Conservation (phyloP, 2,888 invertebrate species). For the Adela reaumurella region DNA sequence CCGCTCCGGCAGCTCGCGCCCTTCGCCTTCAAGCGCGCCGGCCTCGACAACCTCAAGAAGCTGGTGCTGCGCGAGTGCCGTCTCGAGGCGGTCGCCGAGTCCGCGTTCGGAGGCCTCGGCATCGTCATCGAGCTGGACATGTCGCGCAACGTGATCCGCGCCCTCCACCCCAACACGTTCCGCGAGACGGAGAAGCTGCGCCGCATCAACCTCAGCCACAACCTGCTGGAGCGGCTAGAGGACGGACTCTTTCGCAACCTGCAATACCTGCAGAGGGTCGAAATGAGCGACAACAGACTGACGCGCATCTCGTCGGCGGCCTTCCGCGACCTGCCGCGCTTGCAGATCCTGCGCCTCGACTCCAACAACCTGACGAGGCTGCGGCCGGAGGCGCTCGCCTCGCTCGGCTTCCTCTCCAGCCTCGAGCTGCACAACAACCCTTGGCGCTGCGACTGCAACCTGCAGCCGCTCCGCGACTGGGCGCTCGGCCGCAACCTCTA, state of each 20-base stretch:
- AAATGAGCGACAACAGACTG: conserved; percentile 74
- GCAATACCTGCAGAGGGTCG: conserved; percentile 71
- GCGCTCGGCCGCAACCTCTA: conserved; percentile 70
- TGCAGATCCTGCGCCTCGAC: conserved; percentile 68
- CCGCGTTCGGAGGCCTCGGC: conserved; percentile 70
- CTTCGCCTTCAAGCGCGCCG: conserved; percentile 66
- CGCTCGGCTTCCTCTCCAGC: conserved; percentile 66
- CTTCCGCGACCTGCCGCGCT: conserved; percentile 64
- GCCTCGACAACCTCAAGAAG: conserved; percentile 78
- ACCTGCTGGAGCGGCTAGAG: conserved; percentile 69
- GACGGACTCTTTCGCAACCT: conserved; percentile 73
- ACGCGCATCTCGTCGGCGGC: conserved; percentile 66
- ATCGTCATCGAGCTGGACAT: conserved; percentile 82
- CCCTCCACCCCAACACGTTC: conserved; percentile 69
- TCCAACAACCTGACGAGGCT: conserved; percentile 74
- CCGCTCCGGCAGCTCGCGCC: conserved; percentile 60
- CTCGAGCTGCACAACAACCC: conserved; percentile 77
- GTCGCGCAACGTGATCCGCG: conserved; percentile 67
- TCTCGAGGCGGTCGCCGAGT: conserved; percentile 64
- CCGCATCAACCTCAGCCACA: conserved; percentile 70
- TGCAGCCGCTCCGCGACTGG: conserved; percentile 77
- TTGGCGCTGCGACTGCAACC: conserved; percentile 86
- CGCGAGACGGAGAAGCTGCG: conserved; percentile 68
- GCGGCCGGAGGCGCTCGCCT: conserved; percentile 64
- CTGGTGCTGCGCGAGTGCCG: conserved; percentile 72